Conservation (phyloP, 35 echinoderm and acorn worm genomes). For the Anneissia japonica region DNA sequence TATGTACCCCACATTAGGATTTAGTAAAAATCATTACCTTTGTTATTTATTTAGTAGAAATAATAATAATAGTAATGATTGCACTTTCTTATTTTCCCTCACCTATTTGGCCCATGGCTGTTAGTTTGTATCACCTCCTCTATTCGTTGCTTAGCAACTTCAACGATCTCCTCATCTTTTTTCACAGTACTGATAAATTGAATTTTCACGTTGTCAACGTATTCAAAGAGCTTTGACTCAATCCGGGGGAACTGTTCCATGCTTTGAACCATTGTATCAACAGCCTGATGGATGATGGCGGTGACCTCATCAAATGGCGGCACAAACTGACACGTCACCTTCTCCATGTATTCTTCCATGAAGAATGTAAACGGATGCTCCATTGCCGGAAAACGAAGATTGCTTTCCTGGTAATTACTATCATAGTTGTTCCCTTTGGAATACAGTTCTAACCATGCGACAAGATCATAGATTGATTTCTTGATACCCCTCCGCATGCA, state of each 20-base stretch:
- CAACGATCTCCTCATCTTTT: constrained; percentile 66
- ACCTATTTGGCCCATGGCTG: constrained; percentile 87
- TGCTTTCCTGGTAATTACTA: constrained; percentile 52
- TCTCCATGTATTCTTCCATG: constrained; percentile 60
- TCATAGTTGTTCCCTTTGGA: constrained; percentile 66
- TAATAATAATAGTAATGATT: too few species aligned
- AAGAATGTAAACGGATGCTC: constrained; percentile 83
- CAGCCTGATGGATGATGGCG: constrained; percentile 37
- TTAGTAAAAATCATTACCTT: too few species aligned
- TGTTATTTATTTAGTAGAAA: too few species aligned
- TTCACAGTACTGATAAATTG: constrained; percentile 61
- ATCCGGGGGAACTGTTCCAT: constrained; percentile 34
- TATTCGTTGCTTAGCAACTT: constrained; percentile 60
- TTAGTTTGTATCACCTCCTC: constrained; percentile 49
- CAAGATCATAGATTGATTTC: constrained; percentile 76
- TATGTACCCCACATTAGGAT: too few species aligned
- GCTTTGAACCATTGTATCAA: constrained; percentile 63
- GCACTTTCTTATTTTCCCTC: not conserved
- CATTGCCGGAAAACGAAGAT: constrained; percentile 55
- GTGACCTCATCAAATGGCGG: constrained; percentile 64
- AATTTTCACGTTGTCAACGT: constrained; percentile 38
- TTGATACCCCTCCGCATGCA: constrained; percentile 59
- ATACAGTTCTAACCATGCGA: constrained; percentile 72
- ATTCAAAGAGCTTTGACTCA: constrained; percentile 48
- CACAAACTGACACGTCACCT: constrained; percentile 54